phyloP scores from a whole-genome alignment of 2,113 vertebrate genomes.

The Leptodactylus fuscus region DNA sequence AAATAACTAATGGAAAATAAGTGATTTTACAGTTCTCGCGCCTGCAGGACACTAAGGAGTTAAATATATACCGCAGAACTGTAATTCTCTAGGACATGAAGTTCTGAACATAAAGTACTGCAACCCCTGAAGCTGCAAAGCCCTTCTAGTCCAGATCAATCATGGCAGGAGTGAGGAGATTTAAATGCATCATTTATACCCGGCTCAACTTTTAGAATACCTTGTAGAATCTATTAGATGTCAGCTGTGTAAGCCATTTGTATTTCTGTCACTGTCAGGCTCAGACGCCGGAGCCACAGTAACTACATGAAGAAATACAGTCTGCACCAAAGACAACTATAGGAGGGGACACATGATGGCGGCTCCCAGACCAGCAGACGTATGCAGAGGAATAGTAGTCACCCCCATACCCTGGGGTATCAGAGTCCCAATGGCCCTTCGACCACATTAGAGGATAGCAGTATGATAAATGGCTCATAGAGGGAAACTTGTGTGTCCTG shows the following conservation, averaged over 20 bases:
- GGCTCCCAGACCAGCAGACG: no score
- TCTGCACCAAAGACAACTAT: background rate
- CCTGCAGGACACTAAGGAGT: background rate
- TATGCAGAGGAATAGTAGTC: no score
- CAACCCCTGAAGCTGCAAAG: conserved; percentile 40
- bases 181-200: conserved; percentile 57
- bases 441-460: no score
- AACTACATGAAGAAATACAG: conserved; percentile 27
- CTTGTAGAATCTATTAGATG: conserved; percentile 26
- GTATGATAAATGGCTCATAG: no score
- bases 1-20: no score
- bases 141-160: conserved; percentile 53
- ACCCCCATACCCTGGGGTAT: no score
- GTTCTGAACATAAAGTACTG: conserved; percentile 45
- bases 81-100: conserved; percentile 47
- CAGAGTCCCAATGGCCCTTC: no score
- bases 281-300: background rate
- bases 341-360: background rate
- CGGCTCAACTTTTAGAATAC: conserved; percentile 32
- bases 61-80: conserved; percentile 28
- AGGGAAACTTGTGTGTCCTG: no score
- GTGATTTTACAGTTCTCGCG: background rate
- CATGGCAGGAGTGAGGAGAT: conserved; percentile 38
- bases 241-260: conserved; percentile 28
- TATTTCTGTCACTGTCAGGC: conserved; percentile 35